phyloP scores from a whole-genome alignment of 2,888 invertebrate species.

The Dorcus parallelipipedus region DNA sequence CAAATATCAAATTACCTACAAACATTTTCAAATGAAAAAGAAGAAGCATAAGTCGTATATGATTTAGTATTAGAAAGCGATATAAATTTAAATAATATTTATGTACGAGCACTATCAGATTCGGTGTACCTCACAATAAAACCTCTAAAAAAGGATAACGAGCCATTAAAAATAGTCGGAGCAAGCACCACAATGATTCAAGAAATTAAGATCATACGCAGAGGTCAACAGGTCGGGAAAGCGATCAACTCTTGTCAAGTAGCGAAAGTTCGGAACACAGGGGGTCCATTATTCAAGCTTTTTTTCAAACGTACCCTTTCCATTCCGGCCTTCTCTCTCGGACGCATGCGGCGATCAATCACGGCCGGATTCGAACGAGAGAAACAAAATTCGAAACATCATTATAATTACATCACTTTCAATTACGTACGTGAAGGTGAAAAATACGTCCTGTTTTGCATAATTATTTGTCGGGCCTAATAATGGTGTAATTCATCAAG shows the following conservation, averaged over 20 bases:
- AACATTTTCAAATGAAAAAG: too few relatives aligned
- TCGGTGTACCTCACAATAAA: too few relatives aligned
- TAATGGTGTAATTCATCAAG: slow-evolving; percentile 20
- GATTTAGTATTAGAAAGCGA: too few relatives aligned
- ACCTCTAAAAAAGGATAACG: too few relatives aligned
- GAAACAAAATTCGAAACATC: slow-evolving; percentile 3
- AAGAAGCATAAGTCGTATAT: too few relatives aligned
- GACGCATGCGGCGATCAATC: slow-evolving; percentile 2
- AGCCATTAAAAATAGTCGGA: too few relatives aligned
- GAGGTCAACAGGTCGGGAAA: slow-evolving; percentile 27
- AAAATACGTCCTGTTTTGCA: slow-evolving; percentile 20
- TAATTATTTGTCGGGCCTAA: slow-evolving; percentile 22
- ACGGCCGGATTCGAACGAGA: neutral
- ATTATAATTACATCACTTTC: slow-evolving; percentile 6
- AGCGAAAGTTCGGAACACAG: slow-evolving; percentile 27
- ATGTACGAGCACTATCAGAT: too few relatives aligned
- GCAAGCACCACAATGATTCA: too few relatives aligned
- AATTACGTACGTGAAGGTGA: slow-evolving; percentile 2
- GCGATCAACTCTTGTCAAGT: slow-evolving; percentile 31
- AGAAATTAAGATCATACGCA: neutral
- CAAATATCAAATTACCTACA: too few relatives aligned
- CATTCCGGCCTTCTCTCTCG: neutral
- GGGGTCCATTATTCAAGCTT: slow-evolving; percentile 22
- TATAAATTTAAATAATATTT: too few relatives aligned
- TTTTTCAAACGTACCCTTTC: neutral